Base-by-base conservation (phyloP, 2,888 invertebrate species). In the Portevinia maculata region DNA sequence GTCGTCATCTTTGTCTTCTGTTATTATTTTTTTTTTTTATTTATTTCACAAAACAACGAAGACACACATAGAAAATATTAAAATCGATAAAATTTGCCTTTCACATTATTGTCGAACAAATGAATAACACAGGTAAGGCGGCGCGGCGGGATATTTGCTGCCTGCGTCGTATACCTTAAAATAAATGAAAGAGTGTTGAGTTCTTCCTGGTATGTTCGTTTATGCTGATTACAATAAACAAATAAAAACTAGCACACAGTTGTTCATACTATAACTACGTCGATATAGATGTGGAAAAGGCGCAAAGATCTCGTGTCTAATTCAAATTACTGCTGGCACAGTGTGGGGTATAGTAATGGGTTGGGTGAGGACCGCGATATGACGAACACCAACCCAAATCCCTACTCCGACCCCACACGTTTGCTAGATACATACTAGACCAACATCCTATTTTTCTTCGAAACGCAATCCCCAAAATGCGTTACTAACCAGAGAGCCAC, bases 71-170 rank as follows among this genome's bases (percentile, higher is more conserved):
- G 21, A 52, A 53, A 60, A 24, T 24, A 28, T 30, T 52, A 74
- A 81, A 81, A 81, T 81, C 81, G 52, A 81, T 81, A 70, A 75
- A 81, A 75, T 81, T 70, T 70, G 75, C 64, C 81, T 60, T 79
- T 69, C 41, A 67, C 67, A 46, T 79, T 62, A 70, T 48, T 62
- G 60, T 59, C 48, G 55, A 39, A 53, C 64, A 52, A 59, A 59
- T 28, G 48, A 41, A 21, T 11, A 50, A 44, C 34, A 4, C n/a
- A 30, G 34, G 41, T 17, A 11, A 50, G 30, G 44, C 53, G 21
- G 32, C 39, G 32, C 41, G 15, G 15, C 32, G 8, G 17, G 41
- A 46, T 34, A 17, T 53, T 39, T 15, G n/a, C 48, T 44, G 15
- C 57, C 46, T 37, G n/a, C 24, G 46, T 48, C 24, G 11, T 37